Conservation (phyloP, 2,113 vertebrate species). For the Brachyhypopomus gauderio region DNA sequence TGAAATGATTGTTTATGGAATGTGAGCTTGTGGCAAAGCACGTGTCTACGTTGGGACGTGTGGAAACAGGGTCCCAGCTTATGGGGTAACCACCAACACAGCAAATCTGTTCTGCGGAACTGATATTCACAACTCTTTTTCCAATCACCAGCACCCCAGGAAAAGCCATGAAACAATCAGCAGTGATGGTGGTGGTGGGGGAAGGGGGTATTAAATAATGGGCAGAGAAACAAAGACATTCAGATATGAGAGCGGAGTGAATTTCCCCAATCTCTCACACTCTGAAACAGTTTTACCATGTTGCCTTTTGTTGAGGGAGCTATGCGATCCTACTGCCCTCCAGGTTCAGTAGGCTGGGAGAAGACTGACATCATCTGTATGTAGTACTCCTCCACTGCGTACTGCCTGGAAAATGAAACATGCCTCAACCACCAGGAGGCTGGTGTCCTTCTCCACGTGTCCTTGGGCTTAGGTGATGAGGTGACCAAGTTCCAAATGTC, state of each 20-base stretch:
- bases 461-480: constrained; percentile 59
- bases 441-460: constrained; percentile 57
- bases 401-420: constrained; percentile 50
- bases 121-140: constrained; percentile 32
- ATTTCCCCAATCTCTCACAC: constrained; percentile 50
- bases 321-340: constrained; percentile 50
- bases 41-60: background rate
- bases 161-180: constrained; percentile 74
- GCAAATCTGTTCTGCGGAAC: constrained; percentile 33
- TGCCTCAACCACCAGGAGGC: constrained; percentile 52
- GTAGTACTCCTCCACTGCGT: constrained; percentile 44
- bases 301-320: constrained; percentile 37
- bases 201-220: constrained; percentile 70
- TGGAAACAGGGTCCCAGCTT: constrained; percentile 3
- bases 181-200: constrained; percentile 53
- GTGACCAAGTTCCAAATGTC: constrained; percentile 50
- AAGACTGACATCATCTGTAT: constrained; percentile 47
- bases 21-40: constrained; percentile 23
- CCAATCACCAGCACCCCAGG: constrained; percentile 63
- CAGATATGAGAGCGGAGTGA: constrained; percentile 63
- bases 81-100: constrained; percentile 42
- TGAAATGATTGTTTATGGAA: constrained; percentile 8
- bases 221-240: constrained; percentile 64
- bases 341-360: constrained; percentile 30
- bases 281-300: constrained; percentile 60